Base-by-base conservation (phyloP, 2,797 vertebrate genomes). In the Orientallactaga sibirica region DNA sequence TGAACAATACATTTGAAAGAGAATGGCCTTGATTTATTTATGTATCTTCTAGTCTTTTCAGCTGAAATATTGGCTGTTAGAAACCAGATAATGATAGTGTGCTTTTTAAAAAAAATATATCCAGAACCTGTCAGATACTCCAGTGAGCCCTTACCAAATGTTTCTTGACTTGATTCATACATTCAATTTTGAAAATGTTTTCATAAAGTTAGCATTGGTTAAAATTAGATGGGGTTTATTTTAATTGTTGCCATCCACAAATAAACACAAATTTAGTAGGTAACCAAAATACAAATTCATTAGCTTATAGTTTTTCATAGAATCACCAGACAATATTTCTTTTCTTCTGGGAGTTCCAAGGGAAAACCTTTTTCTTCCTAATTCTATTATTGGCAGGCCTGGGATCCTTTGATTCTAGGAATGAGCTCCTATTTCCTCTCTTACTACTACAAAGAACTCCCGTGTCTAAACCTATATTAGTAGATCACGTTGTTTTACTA, bases 121-220 rank as follows among this genome's bases (percentile, higher is more conserved):
- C 3, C 7, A 25, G 20, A 41, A 33, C 3, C 37, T 58, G 1
- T 83, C 7, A 81, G 37, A 73, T 22, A 48, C 5, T 15, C 6
- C 25, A 76, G 25, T 70, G 37, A 93, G n/a, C 1, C 71, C 22
- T 90, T 81, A 87, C 62, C 12, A 90, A 83, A 85, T 70, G 48
- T 86, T 79, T 94, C 22, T 62, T 74, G 14, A 85, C 61, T 58
- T 74, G 70, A 95, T 62, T 78, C 27, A 68, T 77, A 76, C 24
- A 88, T 81, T 81, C 33, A 89, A 37, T 6, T 43, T 71, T 58
- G 24, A 84, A 88, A 90, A 70, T 76, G 33, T 82, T 80, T 92
- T 55, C 18, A 73, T 79, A 55, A 0, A 67, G 22, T 74, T 90
- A 86, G 37, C 43, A 62, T 93, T 84, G 90, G 2, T 11, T 92